phyloP scores from a whole-genome alignment of 23 tunicate species.

The Ciona savignyi region DNA sequence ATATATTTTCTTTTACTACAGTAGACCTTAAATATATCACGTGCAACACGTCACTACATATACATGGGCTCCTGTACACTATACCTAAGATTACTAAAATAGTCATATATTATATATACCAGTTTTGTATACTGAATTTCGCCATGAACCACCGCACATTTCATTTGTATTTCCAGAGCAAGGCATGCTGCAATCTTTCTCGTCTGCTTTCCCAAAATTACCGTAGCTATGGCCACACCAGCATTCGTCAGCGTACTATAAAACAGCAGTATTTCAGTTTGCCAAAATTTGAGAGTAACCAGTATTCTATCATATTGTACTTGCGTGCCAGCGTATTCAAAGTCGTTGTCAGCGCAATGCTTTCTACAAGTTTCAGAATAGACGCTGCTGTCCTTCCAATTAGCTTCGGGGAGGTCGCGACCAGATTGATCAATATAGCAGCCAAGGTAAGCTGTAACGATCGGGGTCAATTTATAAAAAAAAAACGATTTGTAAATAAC shows the following conservation, averaged over 20 bases:
- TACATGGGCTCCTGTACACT: no score
- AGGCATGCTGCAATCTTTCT: constrained; percentile 32
- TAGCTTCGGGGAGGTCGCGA: constrained; percentile 29
- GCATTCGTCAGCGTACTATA: constrained; percentile 30
- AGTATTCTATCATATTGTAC: no score
- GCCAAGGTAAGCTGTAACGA: constrained; percentile 25
- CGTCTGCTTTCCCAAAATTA: constrained; percentile 36
- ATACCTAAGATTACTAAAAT: no score
- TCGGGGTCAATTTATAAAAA: constrained; percentile 7
- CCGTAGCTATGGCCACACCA: constrained; percentile 42
- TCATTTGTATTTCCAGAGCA: constrained; percentile 36
- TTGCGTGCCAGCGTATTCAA: constrained; percentile 46
- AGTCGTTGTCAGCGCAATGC: constrained; percentile 21
- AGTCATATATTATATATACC: constrained; percentile 9
- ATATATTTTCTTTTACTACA: no score
- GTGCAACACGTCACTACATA: no score
- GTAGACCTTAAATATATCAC: no score
- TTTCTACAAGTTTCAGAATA: constrained; percentile 12
- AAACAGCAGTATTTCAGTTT: no score
- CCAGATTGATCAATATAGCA: constrained; percentile 30
- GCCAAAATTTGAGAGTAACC: no score
- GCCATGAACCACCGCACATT: constrained; percentile 46
- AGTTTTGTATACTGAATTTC: constrained; percentile 42
- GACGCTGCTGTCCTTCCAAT: constrained; percentile 7
- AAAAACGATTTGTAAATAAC: background rate